Conservation (phyloP, 2,888 invertebrate species). For the Ichneumoninae sp. region DNA sequence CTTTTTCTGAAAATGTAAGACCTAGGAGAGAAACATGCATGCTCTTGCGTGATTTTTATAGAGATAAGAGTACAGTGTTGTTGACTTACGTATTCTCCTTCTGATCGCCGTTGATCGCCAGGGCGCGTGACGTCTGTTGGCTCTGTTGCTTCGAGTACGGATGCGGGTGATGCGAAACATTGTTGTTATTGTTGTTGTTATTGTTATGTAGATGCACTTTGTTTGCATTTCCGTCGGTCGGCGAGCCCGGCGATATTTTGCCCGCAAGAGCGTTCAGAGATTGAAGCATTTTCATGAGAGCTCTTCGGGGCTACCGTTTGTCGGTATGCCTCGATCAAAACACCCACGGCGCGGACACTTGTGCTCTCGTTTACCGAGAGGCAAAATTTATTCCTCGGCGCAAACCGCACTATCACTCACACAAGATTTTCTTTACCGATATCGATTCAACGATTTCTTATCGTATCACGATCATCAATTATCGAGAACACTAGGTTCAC, state of each 20-base stretch:
- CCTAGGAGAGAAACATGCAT: too few species aligned
- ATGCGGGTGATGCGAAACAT: constrained; percentile 77
- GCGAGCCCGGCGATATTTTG: constrained; percentile 93
- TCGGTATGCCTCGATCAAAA: constrained; percentile 76
- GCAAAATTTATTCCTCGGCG: not conserved
- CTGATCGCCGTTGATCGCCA: constrained; percentile 79
- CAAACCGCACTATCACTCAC: constrained; percentile 5
- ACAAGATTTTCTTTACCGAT: not conserved
- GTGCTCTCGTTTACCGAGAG: constrained; percentile 2
- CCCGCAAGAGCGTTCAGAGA: constrained; percentile 95
- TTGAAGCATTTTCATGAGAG: constrained; percentile 90
- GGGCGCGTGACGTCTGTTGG: constrained; percentile 74
- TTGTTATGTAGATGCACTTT: constrained; percentile 87
- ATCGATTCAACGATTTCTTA: not conserved
- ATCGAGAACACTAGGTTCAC: not conserved
- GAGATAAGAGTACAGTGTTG: not conserved
- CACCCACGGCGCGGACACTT: constrained; percentile 37
- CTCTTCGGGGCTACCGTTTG: constrained; percentile 74
- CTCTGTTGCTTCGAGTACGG: constrained; percentile 81
- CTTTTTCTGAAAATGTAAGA: too few species aligned
- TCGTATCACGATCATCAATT: not conserved
- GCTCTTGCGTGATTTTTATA: not conserved
- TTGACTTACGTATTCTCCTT: constrained; percentile 83
- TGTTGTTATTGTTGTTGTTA: constrained; percentile 79
- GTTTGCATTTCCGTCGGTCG: constrained; percentile 89